Conservation (phyloP, 2,797 vertebrate genomes). For the Diplodus puntazzo region DNA sequence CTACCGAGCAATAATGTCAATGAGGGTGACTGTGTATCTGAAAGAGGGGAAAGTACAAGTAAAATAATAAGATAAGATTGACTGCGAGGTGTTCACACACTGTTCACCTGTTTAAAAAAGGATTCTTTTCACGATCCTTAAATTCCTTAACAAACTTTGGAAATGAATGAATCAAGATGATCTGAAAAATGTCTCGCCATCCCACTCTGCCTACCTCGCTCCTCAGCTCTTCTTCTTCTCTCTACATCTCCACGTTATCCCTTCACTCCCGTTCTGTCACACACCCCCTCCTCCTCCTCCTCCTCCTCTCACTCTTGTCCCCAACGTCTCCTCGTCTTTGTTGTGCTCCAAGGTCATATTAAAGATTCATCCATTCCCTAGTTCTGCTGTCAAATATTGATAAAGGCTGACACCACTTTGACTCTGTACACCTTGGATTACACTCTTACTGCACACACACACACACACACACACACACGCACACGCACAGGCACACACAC, state of each 20-base stretch:
- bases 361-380: slow-evolving; percentile 76
- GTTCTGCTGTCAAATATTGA: slow-evolving; percentile 79
- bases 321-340: slow-evolving; percentile 51
- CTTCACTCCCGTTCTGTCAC: not conserved
- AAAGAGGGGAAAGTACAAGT: not conserved
- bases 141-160: not conserved
- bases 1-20: slow-evolving; percentile 23
- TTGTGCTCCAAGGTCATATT: slow-evolving; percentile 77
- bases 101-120: slow-evolving; percentile 1
- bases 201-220: not conserved
- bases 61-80: not conserved
- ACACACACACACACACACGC: not conserved
- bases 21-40: slow-evolving; percentile 13
- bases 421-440: slow-evolving; percentile 48
- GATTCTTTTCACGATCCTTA: not conserved
- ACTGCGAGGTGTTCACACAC: not conserved
- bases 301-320: not conserved
- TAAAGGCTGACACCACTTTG: slow-evolving; percentile 73
- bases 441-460: not conserved
- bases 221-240: not conserved
- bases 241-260: not conserved
- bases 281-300: not conserved
- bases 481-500: slow-evolving; percentile 3
- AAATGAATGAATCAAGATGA: not conserved
- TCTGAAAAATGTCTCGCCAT: not conserved